Evolutionary conservation across 2,113 vertebrate species (phyloP), one percentile per base, ranked within the genome.

Genomic region (Muscicapa adusta): DNA sequence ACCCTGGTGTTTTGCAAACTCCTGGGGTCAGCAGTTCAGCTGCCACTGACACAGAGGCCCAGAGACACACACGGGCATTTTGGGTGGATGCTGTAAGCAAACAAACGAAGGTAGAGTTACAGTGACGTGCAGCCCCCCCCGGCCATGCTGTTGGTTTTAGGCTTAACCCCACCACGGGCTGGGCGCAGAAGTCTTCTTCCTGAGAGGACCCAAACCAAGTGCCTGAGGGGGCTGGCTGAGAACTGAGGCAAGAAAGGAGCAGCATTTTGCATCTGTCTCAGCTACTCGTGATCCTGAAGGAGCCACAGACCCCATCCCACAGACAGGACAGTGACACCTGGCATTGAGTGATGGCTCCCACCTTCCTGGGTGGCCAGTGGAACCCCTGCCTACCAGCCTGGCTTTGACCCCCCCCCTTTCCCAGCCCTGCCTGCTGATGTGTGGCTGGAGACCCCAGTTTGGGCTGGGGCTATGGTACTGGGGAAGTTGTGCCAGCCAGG

Each of bases 21-120:
- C 93, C 87, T 95, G 95, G 94, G 97, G 96, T 97, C 97, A 97
- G 96, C 91, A 97, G 96, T 97, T 97, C 96, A 97, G 85, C 93
- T 95, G 91, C 88, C 89, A 96, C 97, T 94, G 95, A 95, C 94
- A 95, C 93, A 86, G 94, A 74, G 96, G 94, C 93, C 94, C n/a
- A 14, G 91, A 97, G 95, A 96, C 94, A 94, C 91, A 96, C 93
- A 94, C 58, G 91, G 95, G 93, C 95, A 95, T 97, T 96, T 97
- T 93, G 93, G 92, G 91, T 97, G 94, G 96, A 95, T 94, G 93
- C 85, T 92, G 77, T 94, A 97, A 97, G 94, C 95, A 97, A 97
- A 97, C 94, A 97, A 96, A 97, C 0, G 85, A 88, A 88, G 96
- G 94, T 97, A 94, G 89, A 93, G 92, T 97, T 97, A 96, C 97